These are phyloP conservation scores for Antheraea mylitta DNA, from an alignment of 1,140 invertebrate species.

Conservation along the genomic window DNA sequence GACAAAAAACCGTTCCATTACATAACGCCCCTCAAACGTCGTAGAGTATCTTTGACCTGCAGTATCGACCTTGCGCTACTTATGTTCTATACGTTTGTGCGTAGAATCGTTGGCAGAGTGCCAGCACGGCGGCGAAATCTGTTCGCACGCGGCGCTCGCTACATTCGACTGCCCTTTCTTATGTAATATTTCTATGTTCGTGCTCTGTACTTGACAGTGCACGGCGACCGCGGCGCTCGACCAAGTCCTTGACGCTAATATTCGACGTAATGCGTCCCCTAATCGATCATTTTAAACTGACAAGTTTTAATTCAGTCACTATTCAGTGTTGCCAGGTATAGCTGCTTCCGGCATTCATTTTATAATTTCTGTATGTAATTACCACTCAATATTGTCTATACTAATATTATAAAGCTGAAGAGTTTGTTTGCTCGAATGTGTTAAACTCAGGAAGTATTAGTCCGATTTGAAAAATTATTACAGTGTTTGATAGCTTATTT, in stretches of 20 bases:
- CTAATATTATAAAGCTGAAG: too few relatives aligned
- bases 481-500: too few relatives aligned
- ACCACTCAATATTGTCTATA: too few relatives aligned
- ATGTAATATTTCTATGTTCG: background rate
- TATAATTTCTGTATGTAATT: too few relatives aligned
- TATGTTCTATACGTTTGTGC: conserved; percentile 13
- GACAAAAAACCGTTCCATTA: background rate
- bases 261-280: background rate
- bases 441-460: too few relatives aligned
- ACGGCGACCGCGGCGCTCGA: background rate
- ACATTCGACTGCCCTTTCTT: conserved; percentile 9
- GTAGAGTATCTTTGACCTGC: conserved; percentile 22
- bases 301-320: too few relatives aligned
- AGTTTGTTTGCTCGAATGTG: too few relatives aligned
- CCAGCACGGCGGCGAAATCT: conserved; percentile 9
- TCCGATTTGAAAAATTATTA: too few relatives aligned
- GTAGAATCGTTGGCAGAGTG: conserved; percentile 18
- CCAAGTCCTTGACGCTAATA: background rate
- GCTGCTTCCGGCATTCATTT: too few relatives aligned
- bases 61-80: conserved; percentile 24
- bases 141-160: background rate
- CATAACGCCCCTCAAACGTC: conserved; percentile 3
- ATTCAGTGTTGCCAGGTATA: too few relatives aligned
- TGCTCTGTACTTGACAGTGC: conserved; percentile 1
- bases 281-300: background rate